These are phyloP conservation scores for Suncus etruscus DNA, from an alignment of 2,113 vertebrate genomes.

Conservation along the genomic window DNA sequence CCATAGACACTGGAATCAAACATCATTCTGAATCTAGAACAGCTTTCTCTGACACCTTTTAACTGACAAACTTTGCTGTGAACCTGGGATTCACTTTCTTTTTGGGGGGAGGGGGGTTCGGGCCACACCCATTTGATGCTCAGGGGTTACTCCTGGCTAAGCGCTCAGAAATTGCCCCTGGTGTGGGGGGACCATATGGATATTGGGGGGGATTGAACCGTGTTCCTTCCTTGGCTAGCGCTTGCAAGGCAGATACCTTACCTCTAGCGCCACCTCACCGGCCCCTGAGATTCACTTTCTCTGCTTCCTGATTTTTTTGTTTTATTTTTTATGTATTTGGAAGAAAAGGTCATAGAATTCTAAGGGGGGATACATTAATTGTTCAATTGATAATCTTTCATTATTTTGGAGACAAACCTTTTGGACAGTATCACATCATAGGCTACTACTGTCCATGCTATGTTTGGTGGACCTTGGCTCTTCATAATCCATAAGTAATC, in stretches of 20 bases:
- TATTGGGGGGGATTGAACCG: no score
- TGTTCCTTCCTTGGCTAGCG: no score
- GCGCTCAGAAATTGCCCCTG: no score
- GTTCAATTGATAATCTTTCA: not conserved
- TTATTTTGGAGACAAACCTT: not conserved
- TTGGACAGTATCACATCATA: not conserved
- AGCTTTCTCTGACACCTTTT: not conserved
- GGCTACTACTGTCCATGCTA: not conserved
- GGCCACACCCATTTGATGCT: no score
- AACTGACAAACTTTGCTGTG: not conserved
- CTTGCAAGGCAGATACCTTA: no score
- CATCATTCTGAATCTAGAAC: not conserved
- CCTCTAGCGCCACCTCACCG: no score
- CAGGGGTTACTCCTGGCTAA: no score
- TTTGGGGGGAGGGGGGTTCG: no score
- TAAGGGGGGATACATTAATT: slow-evolving; percentile 9
- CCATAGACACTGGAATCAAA: not conserved
- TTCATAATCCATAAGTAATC: not conserved
- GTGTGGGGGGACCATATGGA: no score
- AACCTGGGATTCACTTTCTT: not conserved
- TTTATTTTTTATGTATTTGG: slow-evolving; percentile 18
- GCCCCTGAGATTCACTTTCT: not conserved
- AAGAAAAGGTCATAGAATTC: not conserved
- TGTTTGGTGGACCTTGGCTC: not conserved
- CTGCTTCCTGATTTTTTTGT: not conserved